Percentiles rank a stretch among this genome's conserved stretches.
These are phyloP conservation scores for Penaeus vannamei DNA, from an alignment of 1,140 invertebrate species.

Conservation along the genomic window DNA sequence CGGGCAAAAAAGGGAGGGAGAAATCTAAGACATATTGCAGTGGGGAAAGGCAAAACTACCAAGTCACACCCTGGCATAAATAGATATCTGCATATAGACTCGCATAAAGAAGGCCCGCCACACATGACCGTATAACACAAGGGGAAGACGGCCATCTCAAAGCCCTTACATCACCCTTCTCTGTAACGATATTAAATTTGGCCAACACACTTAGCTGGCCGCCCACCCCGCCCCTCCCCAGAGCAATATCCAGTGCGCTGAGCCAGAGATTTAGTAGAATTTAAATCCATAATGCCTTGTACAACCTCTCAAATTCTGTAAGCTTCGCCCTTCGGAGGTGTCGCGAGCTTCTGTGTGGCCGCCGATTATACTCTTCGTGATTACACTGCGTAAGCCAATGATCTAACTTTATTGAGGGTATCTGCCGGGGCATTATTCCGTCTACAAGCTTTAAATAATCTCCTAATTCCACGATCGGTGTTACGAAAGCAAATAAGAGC, in stretches of 20 bases:
- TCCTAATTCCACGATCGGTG: constrained; percentile 39
- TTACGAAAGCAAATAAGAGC: constrained; percentile 37
- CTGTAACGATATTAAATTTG: no score
- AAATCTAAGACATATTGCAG: no score
- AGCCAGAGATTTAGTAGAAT: constrained; percentile 26
- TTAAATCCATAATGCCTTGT: constrained; percentile 31
- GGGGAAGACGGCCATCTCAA: no score
- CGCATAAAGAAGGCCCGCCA: no score
- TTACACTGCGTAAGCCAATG: constrained; percentile 30
- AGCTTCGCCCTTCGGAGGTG: constrained; percentile 14
- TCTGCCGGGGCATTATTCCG: constrained; percentile 11
- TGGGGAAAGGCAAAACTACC: no score
- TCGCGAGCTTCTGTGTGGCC: not conserved
- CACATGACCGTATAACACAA: no score
- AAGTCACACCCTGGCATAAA: no score
- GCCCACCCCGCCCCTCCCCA: not conserved
- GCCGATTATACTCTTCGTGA: constrained; percentile 6
- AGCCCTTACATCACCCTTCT: no score
- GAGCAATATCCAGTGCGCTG: not conserved
- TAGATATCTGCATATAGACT: no score
- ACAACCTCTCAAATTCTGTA: constrained; percentile 27
- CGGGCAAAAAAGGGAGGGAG: no score
- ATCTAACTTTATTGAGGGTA: constrained; percentile 34
- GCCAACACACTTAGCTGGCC: not conserved
- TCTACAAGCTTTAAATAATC: constrained; percentile 49